A percentile compares a stretch with the other conserved stretches of the same genome.
Conservation (phyloP, 35 echinoderm and acorn worm genomes). For the Lytechinus pictus region DNA sequence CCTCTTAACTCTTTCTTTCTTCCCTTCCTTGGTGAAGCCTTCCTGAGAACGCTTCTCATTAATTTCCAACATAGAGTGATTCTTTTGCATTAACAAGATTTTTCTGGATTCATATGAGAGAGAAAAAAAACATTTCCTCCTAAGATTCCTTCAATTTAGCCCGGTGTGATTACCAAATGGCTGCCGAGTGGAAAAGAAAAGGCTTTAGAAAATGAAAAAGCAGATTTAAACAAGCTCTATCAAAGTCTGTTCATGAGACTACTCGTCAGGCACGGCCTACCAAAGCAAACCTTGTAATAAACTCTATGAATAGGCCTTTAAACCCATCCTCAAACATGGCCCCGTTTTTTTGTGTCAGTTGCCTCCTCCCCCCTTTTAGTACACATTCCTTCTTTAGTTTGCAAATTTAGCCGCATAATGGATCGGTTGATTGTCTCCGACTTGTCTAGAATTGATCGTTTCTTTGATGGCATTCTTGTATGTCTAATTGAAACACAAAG, state of each 20-base stretch:
- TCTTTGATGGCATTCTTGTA: not conserved
- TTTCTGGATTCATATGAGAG: not conserved
- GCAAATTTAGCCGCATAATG: constrained; percentile 3
- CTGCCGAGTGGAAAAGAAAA: not conserved
- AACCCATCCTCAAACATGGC: not conserved
- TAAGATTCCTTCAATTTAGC: no score
- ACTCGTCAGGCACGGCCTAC: not conserved
- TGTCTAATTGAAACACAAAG: constrained; percentile 26
- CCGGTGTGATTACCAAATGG: no score
- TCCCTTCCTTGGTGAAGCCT: not conserved
- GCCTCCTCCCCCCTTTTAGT: not conserved
- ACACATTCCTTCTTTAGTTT: not conserved
- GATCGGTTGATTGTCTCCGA: not conserved
- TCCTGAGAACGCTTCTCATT: not conserved
- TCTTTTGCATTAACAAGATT: not conserved
- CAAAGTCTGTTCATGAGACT: not conserved
- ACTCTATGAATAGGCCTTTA: not conserved
- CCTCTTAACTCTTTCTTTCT: not conserved
- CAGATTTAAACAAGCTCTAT: not conserved
- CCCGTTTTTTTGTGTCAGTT: constrained; percentile 1
- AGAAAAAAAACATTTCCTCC: not conserved
- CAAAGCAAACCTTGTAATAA: not conserved
- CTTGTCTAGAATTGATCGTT: not conserved
- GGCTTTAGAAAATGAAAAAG: not conserved
- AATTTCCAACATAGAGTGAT: not conserved